Percentiles rank a stretch among this genome's conserved stretches.
Conservation (phyloP, 2,113 vertebrate genomes). For the Hymenochirus boettgeri region DNA sequence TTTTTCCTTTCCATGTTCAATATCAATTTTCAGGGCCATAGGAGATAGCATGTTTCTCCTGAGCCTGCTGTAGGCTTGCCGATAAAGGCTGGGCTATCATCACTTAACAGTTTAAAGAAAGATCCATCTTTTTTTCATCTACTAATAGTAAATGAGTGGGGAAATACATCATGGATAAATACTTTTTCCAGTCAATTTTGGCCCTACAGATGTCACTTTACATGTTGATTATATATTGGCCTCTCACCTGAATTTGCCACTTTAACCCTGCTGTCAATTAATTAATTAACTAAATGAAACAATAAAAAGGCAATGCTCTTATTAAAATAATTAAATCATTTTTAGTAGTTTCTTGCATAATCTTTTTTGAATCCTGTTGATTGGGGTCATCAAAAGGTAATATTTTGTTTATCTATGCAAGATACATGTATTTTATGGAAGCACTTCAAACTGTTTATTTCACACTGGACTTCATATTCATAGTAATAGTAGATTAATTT, state of each 20-base stretch:
- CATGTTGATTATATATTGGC: background rate
- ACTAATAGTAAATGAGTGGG: constrained; percentile 70
- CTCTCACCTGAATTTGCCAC: background rate
- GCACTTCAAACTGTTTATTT: too few species aligned
- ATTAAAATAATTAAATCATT: too few species aligned
- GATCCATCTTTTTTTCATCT: constrained; percentile 76
- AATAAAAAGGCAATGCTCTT: too few species aligned
- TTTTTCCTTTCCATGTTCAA: constrained; percentile 88
- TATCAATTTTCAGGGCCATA: constrained; percentile 97
- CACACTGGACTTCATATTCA: too few species aligned
- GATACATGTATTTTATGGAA: too few species aligned
- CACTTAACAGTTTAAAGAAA: constrained; percentile 83
- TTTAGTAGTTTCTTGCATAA: too few species aligned
- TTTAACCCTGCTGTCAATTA: background rate
- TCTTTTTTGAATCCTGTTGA: too few species aligned
- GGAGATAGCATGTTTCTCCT: constrained; percentile 82
- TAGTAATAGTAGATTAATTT: too few species aligned
- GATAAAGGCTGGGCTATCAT: constrained; percentile 80
- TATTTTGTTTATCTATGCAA: background rate
- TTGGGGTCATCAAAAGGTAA: too few species aligned
- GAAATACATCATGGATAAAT: constrained; percentile 58
- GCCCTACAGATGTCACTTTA: constrained; percentile 30
- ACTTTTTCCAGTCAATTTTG: constrained; percentile 60
- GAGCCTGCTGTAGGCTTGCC: constrained; percentile 76
- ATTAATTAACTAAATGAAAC: background rate